Percentiles rank a stretch among this genome's conserved stretches.
These are phyloP conservation scores for Sebastes wilsoni DNA, from an alignment of 2,797 vertebrate genomes.

Conservation along the genomic window DNA sequence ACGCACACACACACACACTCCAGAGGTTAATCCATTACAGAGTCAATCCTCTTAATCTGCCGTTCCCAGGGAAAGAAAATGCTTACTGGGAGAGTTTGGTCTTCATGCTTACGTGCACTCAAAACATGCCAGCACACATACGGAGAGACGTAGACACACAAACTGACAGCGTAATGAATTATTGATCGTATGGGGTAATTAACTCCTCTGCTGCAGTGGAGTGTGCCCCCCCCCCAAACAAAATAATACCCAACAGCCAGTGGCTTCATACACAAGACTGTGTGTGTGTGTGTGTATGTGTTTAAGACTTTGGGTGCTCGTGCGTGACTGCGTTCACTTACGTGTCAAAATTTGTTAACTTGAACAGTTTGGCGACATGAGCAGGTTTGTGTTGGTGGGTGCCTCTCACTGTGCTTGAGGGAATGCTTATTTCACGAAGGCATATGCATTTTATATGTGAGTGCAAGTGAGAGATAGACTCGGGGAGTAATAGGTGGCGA, in stretches of 20 bases:
- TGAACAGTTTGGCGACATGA: conserved; percentile 43
- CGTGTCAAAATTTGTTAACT: conserved; percentile 67
- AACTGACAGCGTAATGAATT: conserved; percentile 82
- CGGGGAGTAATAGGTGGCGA: conserved; percentile 56
- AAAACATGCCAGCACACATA: conserved; percentile 69
- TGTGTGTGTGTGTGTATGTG: neutral
- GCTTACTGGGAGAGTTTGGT: conserved; percentile 80
- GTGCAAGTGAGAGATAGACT: conserved; percentile 66
- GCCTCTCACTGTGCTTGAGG: conserved; percentile 53
- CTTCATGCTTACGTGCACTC: conserved; percentile 72
- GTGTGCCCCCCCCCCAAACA: conserved; percentile 32
- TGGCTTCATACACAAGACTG: too few species aligned
- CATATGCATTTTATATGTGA: conserved; percentile 63
- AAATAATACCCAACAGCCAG: conserved; percentile 45
- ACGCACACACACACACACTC: conserved; percentile 59
- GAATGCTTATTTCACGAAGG: conserved; percentile 58
- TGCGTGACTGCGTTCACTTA: conserved; percentile 27
- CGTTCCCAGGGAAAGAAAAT: conserved; percentile 80
- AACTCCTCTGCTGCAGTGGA: conserved; percentile 73
- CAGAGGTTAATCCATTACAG: conserved; percentile 85
- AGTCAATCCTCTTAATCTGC: conserved; percentile 85
- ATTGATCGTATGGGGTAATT: conserved; percentile 84
- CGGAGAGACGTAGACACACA: conserved; percentile 58
- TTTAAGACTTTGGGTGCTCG: conserved; percentile 30
- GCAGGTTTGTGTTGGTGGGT: conserved; percentile 60